phyloP scores from a whole-genome alignment of 2,113 vertebrate genomes.

The Rhinogobius similis region DNA sequence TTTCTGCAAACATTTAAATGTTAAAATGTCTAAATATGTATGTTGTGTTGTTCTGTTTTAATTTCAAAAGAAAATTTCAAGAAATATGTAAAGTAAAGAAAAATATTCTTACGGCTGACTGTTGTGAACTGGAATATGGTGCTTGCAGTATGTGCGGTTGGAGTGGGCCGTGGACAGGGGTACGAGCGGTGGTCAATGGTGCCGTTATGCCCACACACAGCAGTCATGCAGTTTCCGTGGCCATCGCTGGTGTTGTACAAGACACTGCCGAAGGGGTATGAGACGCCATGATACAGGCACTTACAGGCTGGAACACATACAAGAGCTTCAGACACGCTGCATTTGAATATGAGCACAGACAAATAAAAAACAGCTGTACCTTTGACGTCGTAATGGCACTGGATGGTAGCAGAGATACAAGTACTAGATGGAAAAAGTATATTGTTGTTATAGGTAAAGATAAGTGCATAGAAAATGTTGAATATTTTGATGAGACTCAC shows the following conservation, averaged over 20 bases:
- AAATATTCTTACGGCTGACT: neutral
- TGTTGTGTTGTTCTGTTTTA: too few species aligned
- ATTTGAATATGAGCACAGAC: neutral
- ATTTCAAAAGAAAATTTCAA: too few species aligned
- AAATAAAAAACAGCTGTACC: slow-evolving; percentile 45
- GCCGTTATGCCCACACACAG: slow-evolving; percentile 80
- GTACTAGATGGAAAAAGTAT: slow-evolving; percentile 44
- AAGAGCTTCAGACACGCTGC: neutral
- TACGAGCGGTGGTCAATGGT: slow-evolving; percentile 64
- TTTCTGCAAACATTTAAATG: too few species aligned
- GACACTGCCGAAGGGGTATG: slow-evolving; percentile 62
- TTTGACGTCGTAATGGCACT: slow-evolving; percentile 51
- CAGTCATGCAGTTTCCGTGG: slow-evolving; percentile 81
- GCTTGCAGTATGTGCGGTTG: neutral
- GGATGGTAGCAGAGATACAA: slow-evolving; percentile 59
- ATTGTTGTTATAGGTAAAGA: neutral
- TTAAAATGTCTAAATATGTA: too few species aligned
- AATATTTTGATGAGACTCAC: slow-evolving; percentile 62
- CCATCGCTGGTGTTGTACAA: slow-evolving; percentile 88
- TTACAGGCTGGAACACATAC: slow-evolving; percentile 75
- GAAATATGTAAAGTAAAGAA: too few species aligned
- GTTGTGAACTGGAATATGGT: slow-evolving; percentile 14
- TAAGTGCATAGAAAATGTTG: neutral
- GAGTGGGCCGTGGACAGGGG: slow-evolving; percentile 20
- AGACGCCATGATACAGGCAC: slow-evolving; percentile 78